phyloP scores from a whole-genome alignment of 2,888 invertebrate species.

The Pristionchus entomophagus region DNA sequence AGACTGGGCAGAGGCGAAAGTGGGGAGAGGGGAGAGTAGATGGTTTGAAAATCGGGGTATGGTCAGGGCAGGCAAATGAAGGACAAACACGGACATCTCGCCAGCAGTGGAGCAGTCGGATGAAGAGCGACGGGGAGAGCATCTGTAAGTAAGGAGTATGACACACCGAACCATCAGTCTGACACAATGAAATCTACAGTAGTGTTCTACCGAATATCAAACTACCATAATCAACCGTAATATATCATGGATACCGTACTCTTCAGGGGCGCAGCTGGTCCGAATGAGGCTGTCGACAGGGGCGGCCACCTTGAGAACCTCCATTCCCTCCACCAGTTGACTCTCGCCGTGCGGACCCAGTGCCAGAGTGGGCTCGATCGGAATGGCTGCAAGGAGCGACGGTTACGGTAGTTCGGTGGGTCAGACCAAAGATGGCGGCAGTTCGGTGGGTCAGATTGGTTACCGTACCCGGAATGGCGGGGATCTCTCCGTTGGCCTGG shows the following conservation, averaged over 20 bases:
- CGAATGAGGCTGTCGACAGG: constrained; percentile 14
- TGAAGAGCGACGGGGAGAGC: background rate
- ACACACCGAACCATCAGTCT: background rate
- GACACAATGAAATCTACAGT: too few relatives aligned
- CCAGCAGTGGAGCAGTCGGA: constrained; percentile 14
- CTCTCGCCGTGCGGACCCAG: constrained; percentile 21
- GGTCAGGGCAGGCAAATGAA: too few relatives aligned
- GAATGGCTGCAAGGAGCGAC: constrained; percentile 29
- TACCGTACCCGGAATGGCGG: background rate
- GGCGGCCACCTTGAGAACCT: background rate
- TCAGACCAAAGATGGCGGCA: background rate
- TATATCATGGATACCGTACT: background rate
- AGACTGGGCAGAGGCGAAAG: background rate
- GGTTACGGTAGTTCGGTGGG: background rate
- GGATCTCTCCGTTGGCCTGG: constrained; percentile 35
- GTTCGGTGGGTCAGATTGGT: background rate
- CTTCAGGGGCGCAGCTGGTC: background rate
- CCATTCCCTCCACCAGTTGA: constrained; percentile 8
- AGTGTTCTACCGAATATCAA: too few relatives aligned
- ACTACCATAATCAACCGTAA: too few relatives aligned
- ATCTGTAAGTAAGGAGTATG: background rate
- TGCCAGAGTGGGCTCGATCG: background rate
- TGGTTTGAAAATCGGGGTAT: too few relatives aligned
- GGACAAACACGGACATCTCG: constrained; percentile 32
- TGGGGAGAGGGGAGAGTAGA: background rate